A percentile compares a stretch with the other conserved stretches of the same genome.
These are phyloP conservation scores for Pseudomyrmex flavicornis DNA, from an alignment of 1,140 invertebrate genomes.

Conservation along the genomic window DNA sequence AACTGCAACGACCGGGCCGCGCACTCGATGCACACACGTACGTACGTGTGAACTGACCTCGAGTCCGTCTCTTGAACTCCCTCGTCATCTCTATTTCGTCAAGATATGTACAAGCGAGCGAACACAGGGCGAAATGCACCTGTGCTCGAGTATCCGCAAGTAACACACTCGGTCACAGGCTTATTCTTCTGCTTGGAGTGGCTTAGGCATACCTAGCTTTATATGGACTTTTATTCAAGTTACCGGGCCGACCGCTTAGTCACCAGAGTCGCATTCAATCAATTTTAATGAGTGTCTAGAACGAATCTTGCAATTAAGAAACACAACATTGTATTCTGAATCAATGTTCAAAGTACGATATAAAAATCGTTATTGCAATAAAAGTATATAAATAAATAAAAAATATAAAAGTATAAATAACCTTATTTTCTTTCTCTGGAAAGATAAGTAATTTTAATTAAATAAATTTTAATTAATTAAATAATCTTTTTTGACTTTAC, in stretches of 20 bases:
- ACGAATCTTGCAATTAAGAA: background rate
- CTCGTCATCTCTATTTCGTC: slow-evolving; percentile 28
- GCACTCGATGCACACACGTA: slow-evolving; percentile 51
- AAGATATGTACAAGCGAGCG: slow-evolving; percentile 36
- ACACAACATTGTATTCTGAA: background rate
- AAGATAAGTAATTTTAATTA: no score
- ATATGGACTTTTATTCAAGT: background rate
- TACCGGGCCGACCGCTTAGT: background rate
- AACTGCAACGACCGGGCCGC: slow-evolving; percentile 1
- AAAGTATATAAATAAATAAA: background rate
- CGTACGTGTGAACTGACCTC: slow-evolving; percentile 63
- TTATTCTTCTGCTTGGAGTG: slow-evolving; percentile 25
- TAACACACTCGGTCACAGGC: slow-evolving; percentile 39
- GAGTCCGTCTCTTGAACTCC: slow-evolving; percentile 36
- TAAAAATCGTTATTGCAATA: background rate
- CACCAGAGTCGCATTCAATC: slow-evolving; percentile 14
- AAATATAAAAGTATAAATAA: background rate
- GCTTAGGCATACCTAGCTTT: slow-evolving; percentile 41
- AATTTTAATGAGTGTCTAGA: background rate
- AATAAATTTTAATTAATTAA: no score
- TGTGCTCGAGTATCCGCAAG: slow-evolving; percentile 58
- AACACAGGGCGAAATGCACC: slow-evolving; percentile 53
- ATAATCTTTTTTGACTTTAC: no score
- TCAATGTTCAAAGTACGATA: background rate
- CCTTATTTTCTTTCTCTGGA: background rate